phyloP scores from a whole-genome alignment of 2,797 vertebrate species.

The Sarcoramphus papa region DNA sequence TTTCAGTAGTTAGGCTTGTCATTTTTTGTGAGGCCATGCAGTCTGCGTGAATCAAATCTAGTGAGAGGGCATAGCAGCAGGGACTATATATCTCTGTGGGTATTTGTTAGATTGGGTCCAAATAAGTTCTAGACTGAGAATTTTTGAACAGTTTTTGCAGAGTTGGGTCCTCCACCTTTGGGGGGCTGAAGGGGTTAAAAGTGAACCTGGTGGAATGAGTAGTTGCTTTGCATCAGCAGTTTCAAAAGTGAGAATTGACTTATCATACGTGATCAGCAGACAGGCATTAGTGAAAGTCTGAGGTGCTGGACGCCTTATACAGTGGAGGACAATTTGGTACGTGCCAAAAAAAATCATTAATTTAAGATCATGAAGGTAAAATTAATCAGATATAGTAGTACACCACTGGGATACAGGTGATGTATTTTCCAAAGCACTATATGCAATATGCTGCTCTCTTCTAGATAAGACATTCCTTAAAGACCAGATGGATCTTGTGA shows the following conservation, averaged over 20 bases:
- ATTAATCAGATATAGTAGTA: neutral
- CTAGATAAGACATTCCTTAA: neutral
- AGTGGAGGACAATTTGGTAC: neutral
- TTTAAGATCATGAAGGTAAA: neutral
- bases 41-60: accelerated
- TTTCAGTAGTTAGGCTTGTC: neutral
- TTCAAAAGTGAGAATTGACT: neutral
- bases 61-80: neutral
- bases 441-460: neutral
- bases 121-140: neutral
- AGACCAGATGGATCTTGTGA: neutral
- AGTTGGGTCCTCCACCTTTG: neutral
- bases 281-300: neutral
- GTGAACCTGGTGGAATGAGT: neutral
- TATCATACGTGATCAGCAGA: neutral
- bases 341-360: neutral
- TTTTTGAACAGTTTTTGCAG: neutral
- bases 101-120: neutral
- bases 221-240: neutral
- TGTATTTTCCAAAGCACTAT: neutral
- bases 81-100: neutral
- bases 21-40: accelerated
- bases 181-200: neutral
- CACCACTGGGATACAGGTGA: neutral
- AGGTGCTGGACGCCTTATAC: neutral